Evolutionary conservation across 2,888 invertebrate species (phyloP), one percentile per base, ranked within the genome.

Genomic region (Caenorhabditis sp.): DNA sequence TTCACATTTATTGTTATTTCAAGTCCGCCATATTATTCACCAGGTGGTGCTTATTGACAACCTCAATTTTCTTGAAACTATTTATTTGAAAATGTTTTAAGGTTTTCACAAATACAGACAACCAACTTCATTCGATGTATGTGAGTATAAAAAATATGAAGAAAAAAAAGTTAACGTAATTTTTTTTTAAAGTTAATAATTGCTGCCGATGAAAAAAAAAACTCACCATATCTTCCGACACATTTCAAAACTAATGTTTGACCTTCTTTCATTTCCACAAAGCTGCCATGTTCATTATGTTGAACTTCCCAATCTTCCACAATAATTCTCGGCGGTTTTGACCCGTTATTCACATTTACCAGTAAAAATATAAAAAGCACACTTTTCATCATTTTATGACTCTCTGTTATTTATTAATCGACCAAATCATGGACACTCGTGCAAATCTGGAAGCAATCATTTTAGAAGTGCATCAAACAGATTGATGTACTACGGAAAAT

Each of bases 181-280:
- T n/a, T n/a, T n/a, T n/a, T n/a, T n/a, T n/a, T n/a, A n/a, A n/a
- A n/a, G n/a, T n/a, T n/a, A n/a, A n/a, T n/a, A n/a, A n/a, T n/a
- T n/a, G n/a, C n/a, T n/a, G n/a, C n/a, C n/a, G n/a, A n/a, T n/a
- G n/a, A n/a, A n/a, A n/a, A 17, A 8, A 3, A 56, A 36, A 1
- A 53, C 56, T 38, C 52, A 74, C 73, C 69, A 53, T 23, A 58
- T 43, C 63, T 59, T 50, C 70, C 75, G 23, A 26, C 23, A 27
- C 78, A 78, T 53, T 27, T 60, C 4, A 78, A n/a, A 1, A 59
- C 23, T 17, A 78, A 49, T 2, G 31, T 57, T 21, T 70, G 64
- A 5, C 66, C 60, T 21, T 68, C 71, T 27, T 53, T 43, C 14
- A 78, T 17, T 49, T 76, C 76, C 1, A 78, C 60, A 59, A 73